A percentile compares a stretch with the other conserved stretches of the same genome.
phyloP scores from a whole-genome alignment of 2,113 vertebrate species.

The Malurus alboscapulatus region DNA sequence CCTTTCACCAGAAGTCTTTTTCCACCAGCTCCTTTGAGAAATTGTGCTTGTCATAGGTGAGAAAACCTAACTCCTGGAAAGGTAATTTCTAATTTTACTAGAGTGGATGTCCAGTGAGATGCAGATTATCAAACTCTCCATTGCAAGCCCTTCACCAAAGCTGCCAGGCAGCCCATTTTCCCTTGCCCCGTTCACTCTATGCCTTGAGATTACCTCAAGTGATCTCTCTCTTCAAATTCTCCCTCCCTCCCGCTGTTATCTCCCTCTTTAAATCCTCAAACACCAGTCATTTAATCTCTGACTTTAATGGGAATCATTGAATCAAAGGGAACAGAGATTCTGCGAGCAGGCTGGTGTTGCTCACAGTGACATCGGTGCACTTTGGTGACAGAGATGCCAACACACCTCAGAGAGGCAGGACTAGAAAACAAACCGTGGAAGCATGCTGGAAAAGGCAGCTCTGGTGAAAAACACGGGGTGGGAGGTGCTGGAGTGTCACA shows the following conservation, averaged over 20 bases:
- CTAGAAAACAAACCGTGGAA: background rate
- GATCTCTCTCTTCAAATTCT: background rate
- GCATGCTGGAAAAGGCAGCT: background rate
- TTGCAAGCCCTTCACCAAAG: background rate
- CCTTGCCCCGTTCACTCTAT: background rate
- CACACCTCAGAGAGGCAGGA: background rate
- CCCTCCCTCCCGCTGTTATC: background rate
- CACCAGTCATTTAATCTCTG: background rate
- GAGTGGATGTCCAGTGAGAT: background rate
- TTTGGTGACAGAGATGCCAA: background rate
- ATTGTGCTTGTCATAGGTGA: background rate
- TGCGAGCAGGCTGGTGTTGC: background rate
- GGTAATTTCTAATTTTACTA: background rate
- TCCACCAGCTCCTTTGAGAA: background rate
- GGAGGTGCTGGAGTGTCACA: constrained; percentile 48
- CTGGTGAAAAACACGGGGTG: constrained; percentile 5
- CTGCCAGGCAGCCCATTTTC: background rate
- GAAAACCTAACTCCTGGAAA: background rate
- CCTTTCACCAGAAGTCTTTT: background rate
- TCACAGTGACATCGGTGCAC: background rate
- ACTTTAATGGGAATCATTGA: constrained; percentile 47
- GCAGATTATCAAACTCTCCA: background rate
- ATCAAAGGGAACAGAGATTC: constrained; percentile 36
- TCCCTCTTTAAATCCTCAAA: background rate
- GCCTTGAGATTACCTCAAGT: background rate